Percentiles rank a stretch among this genome's conserved stretches.
These are phyloP conservation scores for Aphodius granarius DNA, from an alignment of 2,888 invertebrate genomes.

Conservation along the genomic window DNA sequence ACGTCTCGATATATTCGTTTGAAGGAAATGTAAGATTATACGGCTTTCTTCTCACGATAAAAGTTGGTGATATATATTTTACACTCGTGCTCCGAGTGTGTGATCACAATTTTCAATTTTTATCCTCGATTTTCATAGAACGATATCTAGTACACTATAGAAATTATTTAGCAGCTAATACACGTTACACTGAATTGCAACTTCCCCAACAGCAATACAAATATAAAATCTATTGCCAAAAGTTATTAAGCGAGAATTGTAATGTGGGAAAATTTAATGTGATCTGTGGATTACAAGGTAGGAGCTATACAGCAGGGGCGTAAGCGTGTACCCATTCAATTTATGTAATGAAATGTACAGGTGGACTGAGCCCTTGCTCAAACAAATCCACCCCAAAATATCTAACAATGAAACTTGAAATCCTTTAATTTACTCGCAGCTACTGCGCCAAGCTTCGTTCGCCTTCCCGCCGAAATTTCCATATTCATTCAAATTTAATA, in stretches of 20 bases:
- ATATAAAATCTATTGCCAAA: too few relatives aligned
- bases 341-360: not conserved
- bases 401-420: slow-evolving; percentile 10
- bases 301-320: not conserved
- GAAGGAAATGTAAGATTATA: not conserved
- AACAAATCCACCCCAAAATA: not conserved
- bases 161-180: too few relatives aligned
- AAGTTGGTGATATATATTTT: not conserved
- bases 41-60: not conserved
- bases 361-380: slow-evolving; percentile 1
- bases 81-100: too few relatives aligned
- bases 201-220: too few relatives aligned
- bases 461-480: not conserved
- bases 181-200: too few relatives aligned
- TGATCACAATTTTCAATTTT: too few relatives aligned
- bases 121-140: too few relatives aligned
- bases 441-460: not conserved
- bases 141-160: too few relatives aligned
- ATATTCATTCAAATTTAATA: slow-evolving; percentile 15
- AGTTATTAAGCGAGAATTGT: too few relatives aligned
- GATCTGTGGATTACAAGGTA: not conserved
- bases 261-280: too few relatives aligned
- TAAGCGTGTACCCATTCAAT: not conserved
- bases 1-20: not conserved
- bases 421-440: slow-evolving; percentile 12